Conservation (phyloP, 2,888 invertebrate species). For the Chrysopilus asiliformis region DNA sequence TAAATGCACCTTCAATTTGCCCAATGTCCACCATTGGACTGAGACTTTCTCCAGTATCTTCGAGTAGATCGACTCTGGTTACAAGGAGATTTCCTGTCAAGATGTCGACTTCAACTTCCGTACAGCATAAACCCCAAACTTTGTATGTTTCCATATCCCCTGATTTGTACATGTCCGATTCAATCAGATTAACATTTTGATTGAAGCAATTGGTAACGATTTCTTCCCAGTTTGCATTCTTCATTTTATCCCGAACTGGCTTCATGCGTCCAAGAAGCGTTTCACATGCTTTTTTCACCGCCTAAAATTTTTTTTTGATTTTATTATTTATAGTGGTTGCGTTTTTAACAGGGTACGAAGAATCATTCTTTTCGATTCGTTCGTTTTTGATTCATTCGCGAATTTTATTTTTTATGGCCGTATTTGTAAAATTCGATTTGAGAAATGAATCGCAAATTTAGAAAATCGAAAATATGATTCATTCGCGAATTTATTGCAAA, state of each 20-base stretch:
- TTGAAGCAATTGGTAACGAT: conserved; percentile 41
- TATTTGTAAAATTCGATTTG: too few relatives aligned
- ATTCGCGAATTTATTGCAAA: too few relatives aligned
- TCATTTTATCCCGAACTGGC: conserved; percentile 42
- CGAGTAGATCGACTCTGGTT: conserved; percentile 46
- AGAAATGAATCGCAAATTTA: too few relatives aligned
- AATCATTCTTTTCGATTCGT: too few relatives aligned
- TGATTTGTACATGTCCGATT: conserved; percentile 43
- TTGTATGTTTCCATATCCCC: conserved; percentile 44
- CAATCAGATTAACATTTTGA: conserved; percentile 45
- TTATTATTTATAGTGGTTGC: too few relatives aligned
- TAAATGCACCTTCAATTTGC: conserved; percentile 66
- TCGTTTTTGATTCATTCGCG: too few relatives aligned
- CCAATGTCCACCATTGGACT: conserved; percentile 59
- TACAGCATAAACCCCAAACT: conserved; percentile 48
- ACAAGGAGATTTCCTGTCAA: conserved; percentile 52
- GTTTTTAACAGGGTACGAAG: too few relatives aligned
- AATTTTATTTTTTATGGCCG: too few relatives aligned
- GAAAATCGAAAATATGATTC: too few relatives aligned
- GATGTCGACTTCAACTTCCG: conserved; percentile 63
- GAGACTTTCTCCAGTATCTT: conserved; percentile 52
- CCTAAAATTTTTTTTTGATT: conserved; percentile 39
- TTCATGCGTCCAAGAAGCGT: conserved; percentile 44
- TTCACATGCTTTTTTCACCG: conserved; percentile 50
- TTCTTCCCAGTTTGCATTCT: conserved; percentile 44